These are phyloP conservation scores for Zygothrica quintamaculata DNA, from an alignment of 2,888 invertebrate species.

Conservation along the genomic window DNA sequence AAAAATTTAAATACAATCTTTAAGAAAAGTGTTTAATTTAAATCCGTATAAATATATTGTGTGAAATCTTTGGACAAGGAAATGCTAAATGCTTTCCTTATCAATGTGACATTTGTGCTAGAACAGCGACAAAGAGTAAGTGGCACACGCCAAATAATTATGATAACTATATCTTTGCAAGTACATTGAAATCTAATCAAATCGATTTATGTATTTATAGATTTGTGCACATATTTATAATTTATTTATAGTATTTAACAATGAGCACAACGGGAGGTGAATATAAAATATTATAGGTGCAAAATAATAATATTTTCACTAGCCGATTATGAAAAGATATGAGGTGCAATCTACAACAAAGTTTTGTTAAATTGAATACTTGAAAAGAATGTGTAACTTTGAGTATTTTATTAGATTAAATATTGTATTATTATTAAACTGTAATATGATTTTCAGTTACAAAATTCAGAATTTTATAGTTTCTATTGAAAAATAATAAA, in stretches of 20 bases:
- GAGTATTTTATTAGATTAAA: too few relatives aligned
- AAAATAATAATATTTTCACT: not conserved
- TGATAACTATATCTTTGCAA: not conserved
- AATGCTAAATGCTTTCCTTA: not conserved
- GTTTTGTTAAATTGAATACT: too few relatives aligned
- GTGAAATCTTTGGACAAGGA: not conserved
- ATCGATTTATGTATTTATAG: not conserved
- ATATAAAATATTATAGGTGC: conserved; percentile 3
- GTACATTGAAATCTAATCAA: not conserved
- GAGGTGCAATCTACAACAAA: too few relatives aligned
- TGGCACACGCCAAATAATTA: not conserved
- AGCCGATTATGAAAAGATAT: too few relatives aligned
- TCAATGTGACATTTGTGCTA: not conserved
- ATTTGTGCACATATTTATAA: conserved; percentile 12
- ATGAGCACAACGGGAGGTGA: conserved; percentile 3
- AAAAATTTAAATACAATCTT: too few relatives aligned
- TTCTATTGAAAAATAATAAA: not conserved
- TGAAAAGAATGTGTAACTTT: too few relatives aligned
- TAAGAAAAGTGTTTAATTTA: too few relatives aligned
- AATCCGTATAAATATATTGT: too few relatives aligned
- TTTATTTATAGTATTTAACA: conserved; percentile 17
- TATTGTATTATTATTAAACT: too few relatives aligned
- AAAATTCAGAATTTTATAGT: too few relatives aligned
- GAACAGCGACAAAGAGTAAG: not conserved
- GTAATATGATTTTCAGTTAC: too few relatives aligned